Evolutionary conservation across 2,888 invertebrate genomes (phyloP), one percentile per base, ranked within the genome.

Genomic region (Pemphredon lugubris): DNA sequence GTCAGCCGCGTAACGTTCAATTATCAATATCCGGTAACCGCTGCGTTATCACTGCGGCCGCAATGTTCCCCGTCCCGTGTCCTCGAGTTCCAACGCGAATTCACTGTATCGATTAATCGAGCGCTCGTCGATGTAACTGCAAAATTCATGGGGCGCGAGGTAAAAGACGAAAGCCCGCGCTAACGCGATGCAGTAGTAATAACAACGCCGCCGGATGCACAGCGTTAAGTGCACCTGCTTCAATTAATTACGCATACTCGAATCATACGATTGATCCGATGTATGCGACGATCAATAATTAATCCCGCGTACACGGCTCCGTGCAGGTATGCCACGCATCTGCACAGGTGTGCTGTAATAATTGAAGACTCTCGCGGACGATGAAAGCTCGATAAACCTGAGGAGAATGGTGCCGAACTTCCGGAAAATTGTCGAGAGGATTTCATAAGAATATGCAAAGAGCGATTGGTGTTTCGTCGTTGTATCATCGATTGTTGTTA

Each of bases 211-310:
- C 51, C 21, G 50, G 54, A 58, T 58, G 58, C 39, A 37, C 32
- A 2, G 30, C 51, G 30, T 53, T 51, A 34, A 16, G 13, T 32
- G 57, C 32, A 51, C 23, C 54, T 16, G 42, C 51, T 48, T 57
- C 79, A 83, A 78, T 77, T 77, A 83, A 76, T 73, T 59, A 64
- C 73, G 32, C 47, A n/a, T 50, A 55, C 18, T 26, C 59, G 44
- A 54, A 73, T 66, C 53, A 58, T n/a, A 61, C 60, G 42, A 73
- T 61, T 54, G 57, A 73, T 63, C 70, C 40, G 11, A 26, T 39
- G 39, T 20, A 16, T 30, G n/a, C 5, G 2, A 1, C 58, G 57
- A 73, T 73, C 72, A 61, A 73, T 73, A 61, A 73, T 73, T 73
- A 60, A 73, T 73, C 40, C 14, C 65, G 73, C 72, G 73, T 72